Conservation (phyloP, 2,888 invertebrate genomes). For the Thyatira batis region DNA sequence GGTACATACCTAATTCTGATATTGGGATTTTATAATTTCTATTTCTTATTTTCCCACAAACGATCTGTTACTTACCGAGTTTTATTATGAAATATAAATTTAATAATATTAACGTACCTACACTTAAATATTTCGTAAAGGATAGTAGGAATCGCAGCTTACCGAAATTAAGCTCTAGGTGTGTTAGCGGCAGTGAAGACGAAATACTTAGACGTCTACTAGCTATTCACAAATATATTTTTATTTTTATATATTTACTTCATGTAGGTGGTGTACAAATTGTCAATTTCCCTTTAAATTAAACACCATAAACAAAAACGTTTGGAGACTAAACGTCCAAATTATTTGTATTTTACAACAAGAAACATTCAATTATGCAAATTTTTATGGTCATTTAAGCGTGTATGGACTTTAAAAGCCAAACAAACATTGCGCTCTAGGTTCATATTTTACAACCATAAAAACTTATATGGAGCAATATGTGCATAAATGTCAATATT, state of each 20-base stretch:
- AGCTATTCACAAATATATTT: slow-evolving; percentile 5
- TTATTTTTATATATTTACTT: slow-evolving; percentile 27
- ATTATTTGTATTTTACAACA: slow-evolving; percentile 66
- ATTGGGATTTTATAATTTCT: no score
- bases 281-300: slow-evolving; percentile 53
- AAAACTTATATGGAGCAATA: slow-evolving; percentile 81
- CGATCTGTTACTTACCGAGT: no score
- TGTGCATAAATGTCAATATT: slow-evolving; percentile 81
- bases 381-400: slow-evolving; percentile 73
- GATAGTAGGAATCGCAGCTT: no score
- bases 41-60: no score
- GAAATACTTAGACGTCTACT: background rate
- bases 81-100: no score
- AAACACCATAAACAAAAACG: slow-evolving; percentile 59
- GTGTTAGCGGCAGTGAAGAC: background rate
- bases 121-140: no score
- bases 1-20: no score
- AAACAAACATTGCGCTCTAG: slow-evolving; percentile 62
- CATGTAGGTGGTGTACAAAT: slow-evolving; percentile 31
- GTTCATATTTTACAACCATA: slow-evolving; percentile 79
- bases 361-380: slow-evolving; percentile 77
- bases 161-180: no score
- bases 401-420: slow-evolving; percentile 62
- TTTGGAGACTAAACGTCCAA: slow-evolving; percentile 60
- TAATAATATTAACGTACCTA: no score